Evolutionary conservation across 2,113 vertebrate species (phyloP).

Genomic region (Atractosteus spatula): DNA sequence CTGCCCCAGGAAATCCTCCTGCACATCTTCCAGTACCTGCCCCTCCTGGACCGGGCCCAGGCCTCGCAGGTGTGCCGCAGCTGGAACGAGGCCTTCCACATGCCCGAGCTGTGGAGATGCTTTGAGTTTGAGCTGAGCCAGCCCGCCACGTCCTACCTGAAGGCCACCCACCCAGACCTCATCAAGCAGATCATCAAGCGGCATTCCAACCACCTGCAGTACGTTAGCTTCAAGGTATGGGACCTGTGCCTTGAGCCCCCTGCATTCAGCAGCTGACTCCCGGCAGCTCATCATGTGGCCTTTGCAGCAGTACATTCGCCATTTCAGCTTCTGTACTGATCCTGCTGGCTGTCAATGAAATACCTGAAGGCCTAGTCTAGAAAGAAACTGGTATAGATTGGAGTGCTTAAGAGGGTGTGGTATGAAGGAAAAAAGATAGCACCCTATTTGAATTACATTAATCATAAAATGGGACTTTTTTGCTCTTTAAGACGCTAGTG

Average conservation of each 20-base stretch:
- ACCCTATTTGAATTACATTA: too few species aligned
- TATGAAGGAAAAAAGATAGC: too few species aligned
- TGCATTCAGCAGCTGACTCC: too few species aligned
- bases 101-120: conserved; percentile 95
- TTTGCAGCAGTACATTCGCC: not conserved
- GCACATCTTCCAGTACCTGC: conserved; percentile 88
- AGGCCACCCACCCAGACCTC: conserved; percentile 92
- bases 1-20: conserved; percentile 89
- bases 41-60: conserved; percentile 86
- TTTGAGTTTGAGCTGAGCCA: conserved; percentile 97
- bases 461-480: too few species aligned
- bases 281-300: too few species aligned
- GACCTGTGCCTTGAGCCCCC: not conserved
- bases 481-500: too few species aligned
- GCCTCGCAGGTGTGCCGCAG: conserved; percentile 88
- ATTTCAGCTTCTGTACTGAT: too few species aligned
- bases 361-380: too few species aligned
- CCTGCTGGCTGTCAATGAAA: too few species aligned
- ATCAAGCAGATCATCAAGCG: conserved; percentile 96
- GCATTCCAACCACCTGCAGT: conserved; percentile 94
- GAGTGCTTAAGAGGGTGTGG: too few species aligned
- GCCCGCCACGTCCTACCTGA: conserved; percentile 89
- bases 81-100: conserved; percentile 96
- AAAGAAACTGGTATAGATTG: too few species aligned
- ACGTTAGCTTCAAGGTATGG: conserved; percentile 95